phyloP scores from a whole-genome alignment of 1,140 invertebrate genomes.

The Pristionchus pacificus region DNA sequence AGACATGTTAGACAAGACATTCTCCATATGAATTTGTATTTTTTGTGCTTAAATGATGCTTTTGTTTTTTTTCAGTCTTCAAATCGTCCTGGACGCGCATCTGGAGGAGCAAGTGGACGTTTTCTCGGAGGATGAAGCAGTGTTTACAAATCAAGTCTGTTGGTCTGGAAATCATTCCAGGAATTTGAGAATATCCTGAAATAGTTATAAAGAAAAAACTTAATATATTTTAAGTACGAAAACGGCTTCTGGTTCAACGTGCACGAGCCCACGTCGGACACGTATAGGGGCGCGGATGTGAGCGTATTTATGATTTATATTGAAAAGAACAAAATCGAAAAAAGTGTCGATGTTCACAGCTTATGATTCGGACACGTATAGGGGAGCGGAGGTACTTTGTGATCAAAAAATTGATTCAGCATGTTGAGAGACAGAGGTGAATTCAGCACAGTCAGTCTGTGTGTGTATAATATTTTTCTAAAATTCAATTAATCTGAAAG shows the following conservation, averaged over 20 bases:
- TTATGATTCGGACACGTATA: no score
- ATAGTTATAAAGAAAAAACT: neutral
- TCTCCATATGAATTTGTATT: no score
- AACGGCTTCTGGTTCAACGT: slow-evolving; percentile 46
- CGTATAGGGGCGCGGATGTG: slow-evolving; percentile 38
- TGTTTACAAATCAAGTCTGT: neutral
- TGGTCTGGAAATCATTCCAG: neutral
- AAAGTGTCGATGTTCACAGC: no score
- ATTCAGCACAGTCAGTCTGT: no score
- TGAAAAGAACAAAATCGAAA: no score
- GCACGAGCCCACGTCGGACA: slow-evolving; percentile 33
- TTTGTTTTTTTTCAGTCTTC: slow-evolving; percentile 34
- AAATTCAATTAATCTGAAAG: neutral
- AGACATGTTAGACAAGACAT: no score
- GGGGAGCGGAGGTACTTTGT: no score
- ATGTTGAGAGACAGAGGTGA: no score
- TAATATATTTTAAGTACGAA: slow-evolving; percentile 37
- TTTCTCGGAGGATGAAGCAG: neutral
- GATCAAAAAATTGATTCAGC: no score
- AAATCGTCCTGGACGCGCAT: slow-evolving; percentile 48
- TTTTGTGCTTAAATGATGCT: no score
- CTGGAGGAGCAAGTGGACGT: slow-evolving; percentile 39
- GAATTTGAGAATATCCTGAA: slow-evolving; percentile 7
- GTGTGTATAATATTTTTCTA: no score
- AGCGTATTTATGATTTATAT: no score